phyloP scores from a whole-genome alignment of 2,888 invertebrate species.

The Drosophila fulvimacula region DNA sequence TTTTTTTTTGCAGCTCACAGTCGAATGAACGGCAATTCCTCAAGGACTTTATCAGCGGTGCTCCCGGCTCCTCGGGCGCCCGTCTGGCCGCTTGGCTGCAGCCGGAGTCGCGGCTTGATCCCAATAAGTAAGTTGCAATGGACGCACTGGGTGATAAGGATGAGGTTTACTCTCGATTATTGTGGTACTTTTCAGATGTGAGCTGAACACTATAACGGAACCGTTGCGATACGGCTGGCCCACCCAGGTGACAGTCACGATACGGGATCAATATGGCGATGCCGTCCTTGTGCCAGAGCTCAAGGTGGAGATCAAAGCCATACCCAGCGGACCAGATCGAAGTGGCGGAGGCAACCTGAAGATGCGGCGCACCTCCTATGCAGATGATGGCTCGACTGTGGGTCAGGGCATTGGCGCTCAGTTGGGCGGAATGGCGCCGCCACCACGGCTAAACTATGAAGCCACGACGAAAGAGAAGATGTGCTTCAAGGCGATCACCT shows the following conservation, averaged over 20 bases:
- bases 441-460: constrained; percentile 88
- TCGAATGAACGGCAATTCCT: constrained; percentile 97
- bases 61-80: constrained; percentile 94
- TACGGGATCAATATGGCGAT: constrained; percentile 96
- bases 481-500: constrained; percentile 97
- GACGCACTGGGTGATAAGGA: no score
- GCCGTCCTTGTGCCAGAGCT: constrained; percentile 93
- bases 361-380: constrained; percentile 80
- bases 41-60: constrained; percentile 95
- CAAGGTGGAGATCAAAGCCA: constrained; percentile 86
- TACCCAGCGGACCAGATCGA: constrained; percentile 81
- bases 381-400: constrained; percentile 53
- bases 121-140: constrained; percentile 84
- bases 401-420: constrained; percentile 16
- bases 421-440: constrained; percentile 82
- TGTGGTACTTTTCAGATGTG: constrained; percentile 87
- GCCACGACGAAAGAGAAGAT: constrained; percentile 95
- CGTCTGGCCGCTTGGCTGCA: constrained; percentile 97
- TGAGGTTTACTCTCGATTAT: no score
- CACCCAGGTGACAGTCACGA: constrained; percentile 91
- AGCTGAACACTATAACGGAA: constrained; percentile 90
- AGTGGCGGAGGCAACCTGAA: constrained; percentile 78
- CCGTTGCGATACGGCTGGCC: constrained; percentile 93
- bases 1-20: constrained; percentile 87
- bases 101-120: constrained; percentile 96